phyloP scores from a whole-genome alignment of 1,140 invertebrate genomes.

The Calosoma granatense region DNA sequence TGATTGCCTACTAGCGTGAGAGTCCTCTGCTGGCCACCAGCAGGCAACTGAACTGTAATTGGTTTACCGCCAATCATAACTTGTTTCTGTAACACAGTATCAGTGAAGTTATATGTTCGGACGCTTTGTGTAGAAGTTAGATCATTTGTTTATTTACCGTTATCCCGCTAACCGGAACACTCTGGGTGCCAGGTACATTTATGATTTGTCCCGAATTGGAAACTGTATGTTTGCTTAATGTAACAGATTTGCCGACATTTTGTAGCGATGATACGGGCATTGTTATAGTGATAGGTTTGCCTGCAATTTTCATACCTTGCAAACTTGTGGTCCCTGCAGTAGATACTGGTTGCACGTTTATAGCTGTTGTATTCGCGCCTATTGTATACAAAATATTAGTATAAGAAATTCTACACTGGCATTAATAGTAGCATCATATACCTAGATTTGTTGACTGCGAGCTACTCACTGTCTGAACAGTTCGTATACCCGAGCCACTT shows the following conservation, averaged over 20 bases:
- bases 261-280: conserved; percentile 41
- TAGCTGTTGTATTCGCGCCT: conserved; percentile 30
- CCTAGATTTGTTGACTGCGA: conserved; percentile 36
- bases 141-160: no score
- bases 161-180: no score
- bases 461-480: conserved; percentile 51
- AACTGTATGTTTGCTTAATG: conserved; percentile 28
- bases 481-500: conserved; percentile 50
- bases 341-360: conserved; percentile 33
- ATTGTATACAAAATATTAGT: conserved; percentile 19
- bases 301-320: conserved; percentile 33
- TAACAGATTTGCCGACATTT: conserved; percentile 41
- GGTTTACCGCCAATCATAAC: conserved; percentile 59
- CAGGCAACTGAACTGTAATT: conserved; percentile 45
- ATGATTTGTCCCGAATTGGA: conserved; percentile 38
- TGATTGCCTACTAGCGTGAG: conserved; percentile 28
- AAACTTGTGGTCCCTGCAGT: conserved; percentile 34
- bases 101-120: no score
- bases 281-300: conserved; percentile 60
- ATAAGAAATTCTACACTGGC: neutral
- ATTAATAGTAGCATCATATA: conserved; percentile 13
- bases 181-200: conserved; percentile 37
- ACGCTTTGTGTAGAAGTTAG: no score
- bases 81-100: conserved; percentile 38
- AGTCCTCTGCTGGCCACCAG: conserved; percentile 29